Conservation (phyloP, 2,797 vertebrate genomes). For the Pteronotus mesoamericanus region DNA sequence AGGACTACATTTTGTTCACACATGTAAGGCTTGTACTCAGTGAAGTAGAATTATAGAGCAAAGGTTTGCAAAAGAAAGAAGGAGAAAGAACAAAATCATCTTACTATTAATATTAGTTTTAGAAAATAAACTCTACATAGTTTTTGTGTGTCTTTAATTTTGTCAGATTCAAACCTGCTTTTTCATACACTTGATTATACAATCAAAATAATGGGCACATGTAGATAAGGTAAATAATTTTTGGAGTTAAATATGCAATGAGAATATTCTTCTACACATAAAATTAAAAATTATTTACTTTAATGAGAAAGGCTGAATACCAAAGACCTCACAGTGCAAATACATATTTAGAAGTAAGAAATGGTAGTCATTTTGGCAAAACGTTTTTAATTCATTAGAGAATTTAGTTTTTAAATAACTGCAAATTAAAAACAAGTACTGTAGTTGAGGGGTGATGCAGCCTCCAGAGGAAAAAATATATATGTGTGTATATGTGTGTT, state of each 20-base stretch:
- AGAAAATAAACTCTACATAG: slow-evolving; percentile 26
- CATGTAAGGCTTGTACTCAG: background rate
- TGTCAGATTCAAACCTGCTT: slow-evolving; percentile 19
- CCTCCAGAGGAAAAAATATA: background rate
- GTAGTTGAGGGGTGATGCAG: background rate
- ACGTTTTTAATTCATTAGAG: background rate
- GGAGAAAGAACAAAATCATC: slow-evolving; percentile 65
- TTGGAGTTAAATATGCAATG: slow-evolving; percentile 17
- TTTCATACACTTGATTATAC: slow-evolving; percentile 1
- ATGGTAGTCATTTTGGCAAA: background rate
- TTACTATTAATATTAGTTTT: slow-evolving; percentile 73
- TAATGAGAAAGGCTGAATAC: background rate
- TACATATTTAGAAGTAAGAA: background rate
- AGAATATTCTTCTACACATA: background rate
- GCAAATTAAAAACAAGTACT: background rate
- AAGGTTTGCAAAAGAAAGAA: slow-evolving; percentile 37
- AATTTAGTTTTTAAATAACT: background rate
- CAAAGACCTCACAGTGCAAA: background rate
- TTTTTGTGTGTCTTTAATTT: slow-evolving; percentile 17
- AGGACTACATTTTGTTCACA: slow-evolving; percentile 43
- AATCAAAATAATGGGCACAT: background rate
- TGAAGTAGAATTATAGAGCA: slow-evolving; percentile 26
- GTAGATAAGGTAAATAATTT: background rate
- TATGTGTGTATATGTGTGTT: background rate
- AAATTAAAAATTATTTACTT: background rate